Conservation (phyloP, 2,888 invertebrate species). For the Bembecia ichneumoniformis region DNA sequence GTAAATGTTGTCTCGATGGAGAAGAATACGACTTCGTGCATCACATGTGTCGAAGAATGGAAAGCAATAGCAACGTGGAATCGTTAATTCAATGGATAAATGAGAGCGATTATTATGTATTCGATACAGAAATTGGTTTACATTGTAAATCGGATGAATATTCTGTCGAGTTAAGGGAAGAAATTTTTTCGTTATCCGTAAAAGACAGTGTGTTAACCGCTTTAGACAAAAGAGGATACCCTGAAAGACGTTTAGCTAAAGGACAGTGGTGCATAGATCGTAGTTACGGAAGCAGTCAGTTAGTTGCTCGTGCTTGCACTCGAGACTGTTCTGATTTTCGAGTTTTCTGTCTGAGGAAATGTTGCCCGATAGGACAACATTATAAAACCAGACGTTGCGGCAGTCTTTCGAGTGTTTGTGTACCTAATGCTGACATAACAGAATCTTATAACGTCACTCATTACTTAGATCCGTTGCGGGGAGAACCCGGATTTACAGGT, state of each 20-base stretch:
- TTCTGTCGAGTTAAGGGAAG: constrained; percentile 38
- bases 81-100: constrained; percentile 31
- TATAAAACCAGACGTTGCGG: constrained; percentile 41
- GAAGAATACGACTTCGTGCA: constrained; percentile 40
- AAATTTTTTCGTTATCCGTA: constrained; percentile 30
- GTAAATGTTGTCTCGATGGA: constrained; percentile 55
- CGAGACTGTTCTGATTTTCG: constrained; percentile 35
- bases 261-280: constrained; percentile 62
- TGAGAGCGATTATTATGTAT: constrained; percentile 27
- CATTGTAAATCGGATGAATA: constrained; percentile 46
- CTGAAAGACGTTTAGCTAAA: constrained; percentile 18
- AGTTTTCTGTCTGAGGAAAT: constrained; percentile 63
- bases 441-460: constrained; percentile 37
- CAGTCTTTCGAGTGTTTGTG: constrained; percentile 39
- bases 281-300: constrained; percentile 19
- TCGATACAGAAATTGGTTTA: constrained; percentile 40
- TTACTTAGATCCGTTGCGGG: constrained; percentile 37
- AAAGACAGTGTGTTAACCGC: constrained; percentile 35
- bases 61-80: constrained; percentile 22
- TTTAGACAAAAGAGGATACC: constrained; percentile 19
- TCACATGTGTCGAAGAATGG: constrained; percentile 37
- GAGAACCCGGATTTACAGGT: constrained; percentile 32
- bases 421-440: constrained; percentile 31
- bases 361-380: constrained; percentile 69
- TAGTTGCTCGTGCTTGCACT: constrained; percentile 50